Conservation (phyloP, 1,140 invertebrate genomes). For the Drosophila willistoni region DNA sequence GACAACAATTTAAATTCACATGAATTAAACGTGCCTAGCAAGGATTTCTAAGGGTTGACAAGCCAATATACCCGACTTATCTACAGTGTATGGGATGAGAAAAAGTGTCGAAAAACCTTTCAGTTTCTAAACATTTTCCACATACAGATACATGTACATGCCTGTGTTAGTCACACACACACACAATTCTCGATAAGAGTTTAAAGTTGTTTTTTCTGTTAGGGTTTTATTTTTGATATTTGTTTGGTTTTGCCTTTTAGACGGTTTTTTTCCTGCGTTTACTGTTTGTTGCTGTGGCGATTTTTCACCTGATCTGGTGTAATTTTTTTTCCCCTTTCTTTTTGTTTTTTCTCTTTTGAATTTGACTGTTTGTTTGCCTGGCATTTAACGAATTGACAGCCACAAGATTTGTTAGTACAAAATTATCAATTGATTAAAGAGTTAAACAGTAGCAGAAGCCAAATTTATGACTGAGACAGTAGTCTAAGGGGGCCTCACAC, state of each 20-base stretch:
- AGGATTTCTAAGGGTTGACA: no score
- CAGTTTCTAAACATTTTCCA: slow-evolving; percentile 25
- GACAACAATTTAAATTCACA: no score
- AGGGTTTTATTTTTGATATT: neutral
- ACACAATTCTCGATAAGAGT: slow-evolving; percentile 36
- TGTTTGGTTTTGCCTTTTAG: neutral
- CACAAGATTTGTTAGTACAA: slow-evolving; percentile 3
- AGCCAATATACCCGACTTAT: neutral
- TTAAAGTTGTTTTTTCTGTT: slow-evolving; percentile 49
- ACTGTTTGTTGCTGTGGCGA: neutral
- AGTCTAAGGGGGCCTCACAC: neutral
- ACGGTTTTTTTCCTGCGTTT: neutral
- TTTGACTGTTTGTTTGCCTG: slow-evolving; percentile 26
- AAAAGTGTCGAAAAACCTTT: neutral
- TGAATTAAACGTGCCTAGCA: no score
- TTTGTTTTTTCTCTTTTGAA: no score
- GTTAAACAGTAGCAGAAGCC: no score
- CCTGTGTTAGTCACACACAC: neutral
- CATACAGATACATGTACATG: neutral
- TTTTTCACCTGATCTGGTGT: neutral
- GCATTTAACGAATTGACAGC: slow-evolving; percentile 30
- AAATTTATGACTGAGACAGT: slow-evolving; percentile 42
- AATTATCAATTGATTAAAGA: slow-evolving; percentile 44
- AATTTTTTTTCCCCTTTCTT: neutral
- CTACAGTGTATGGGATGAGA: neutral